Base-by-base conservation (phyloP, 1,140 invertebrate species). In the Anadara kagoshimensis region DNA sequence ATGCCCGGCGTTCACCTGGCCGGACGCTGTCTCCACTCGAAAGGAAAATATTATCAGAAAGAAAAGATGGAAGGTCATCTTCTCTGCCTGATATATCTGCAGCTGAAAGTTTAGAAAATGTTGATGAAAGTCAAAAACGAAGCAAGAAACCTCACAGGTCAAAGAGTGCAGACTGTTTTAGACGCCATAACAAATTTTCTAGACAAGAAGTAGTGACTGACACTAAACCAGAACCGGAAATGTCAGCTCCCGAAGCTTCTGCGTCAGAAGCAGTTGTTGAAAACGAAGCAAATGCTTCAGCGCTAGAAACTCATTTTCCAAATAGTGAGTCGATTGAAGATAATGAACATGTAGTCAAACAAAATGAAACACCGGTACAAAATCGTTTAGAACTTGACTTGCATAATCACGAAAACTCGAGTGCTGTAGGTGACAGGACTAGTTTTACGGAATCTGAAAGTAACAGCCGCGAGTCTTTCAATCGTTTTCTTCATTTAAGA, bases 391-490 rank as follows among this genome's bases (percentile, higher is more conserved):
- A 14, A 20, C 2, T 57, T 26, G 56, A 57, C 56, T 57, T 26
- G 12, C 12, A 22, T 14, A 36, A 36, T 7, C 29, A 36, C 2
- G 29, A 36, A 36, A 36, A 3, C 7, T 7, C 29, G 7, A 36
- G 29, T 36, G 29, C 29, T 36, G 29, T 36, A 36, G 56, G 24
- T 3, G 24, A 57, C 20, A 22, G 18, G 24, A 20, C 12, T 14
- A 20, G 18, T 26, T 57, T 57, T 26, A 20, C 20, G 3, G 56
- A 57, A 18, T 20, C 18, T 66, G 63, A 66, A 54, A 53, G 29
- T 14, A 66, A 54, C 29, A 49, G 63, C 14, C 26, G 51, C 26
- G 63, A 66, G 22, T 66, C 63, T 20, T 66, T 66, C 29, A 51
- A 45, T 5, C 26, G 53, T 4, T 66, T 66, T 22, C 16, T 66